These are phyloP conservation scores for Harpalus rufipes DNA, from an alignment of 2,888 invertebrate genomes.

Conservation along the genomic window DNA sequence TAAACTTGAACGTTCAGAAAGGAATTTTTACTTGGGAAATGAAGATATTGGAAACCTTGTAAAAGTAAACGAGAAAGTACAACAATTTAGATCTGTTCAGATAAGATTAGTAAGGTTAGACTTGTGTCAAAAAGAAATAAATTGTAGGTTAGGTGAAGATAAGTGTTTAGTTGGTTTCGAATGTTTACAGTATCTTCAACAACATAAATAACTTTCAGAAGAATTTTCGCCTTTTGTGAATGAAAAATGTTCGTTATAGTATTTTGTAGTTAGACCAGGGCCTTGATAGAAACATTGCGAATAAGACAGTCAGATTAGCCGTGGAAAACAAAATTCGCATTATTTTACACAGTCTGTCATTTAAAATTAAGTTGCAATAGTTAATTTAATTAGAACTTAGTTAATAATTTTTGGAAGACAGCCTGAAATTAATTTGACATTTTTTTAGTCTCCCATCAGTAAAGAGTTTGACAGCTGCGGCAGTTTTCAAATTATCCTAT, in stretches of 20 bases:
- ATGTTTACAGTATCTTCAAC: conserved; percentile 15
- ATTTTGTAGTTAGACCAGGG: too few species aligned
- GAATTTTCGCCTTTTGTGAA: background rate
- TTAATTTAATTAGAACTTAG: too few species aligned
- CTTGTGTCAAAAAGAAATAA: conserved; percentile 28
- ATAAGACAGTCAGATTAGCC: too few species aligned
- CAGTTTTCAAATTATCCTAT: too few species aligned
- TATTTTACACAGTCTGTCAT: too few species aligned
- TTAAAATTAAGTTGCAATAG: too few species aligned
- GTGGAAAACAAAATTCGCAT: too few species aligned
- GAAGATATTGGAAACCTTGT: conserved; percentile 26
- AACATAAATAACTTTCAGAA: background rate
- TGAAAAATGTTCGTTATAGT: background rate
- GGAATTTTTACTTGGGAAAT: conserved; percentile 17
- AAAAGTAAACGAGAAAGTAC: conserved; percentile 44
- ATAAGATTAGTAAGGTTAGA: conserved; percentile 33
- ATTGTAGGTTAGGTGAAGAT: conserved; percentile 25
- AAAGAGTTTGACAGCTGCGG: too few species aligned
- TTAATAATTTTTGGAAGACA: too few species aligned
- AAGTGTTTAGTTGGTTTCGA: conserved; percentile 19
- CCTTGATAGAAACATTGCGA: too few species aligned
- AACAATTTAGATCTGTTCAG: conserved; percentile 26
- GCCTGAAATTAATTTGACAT: too few species aligned
- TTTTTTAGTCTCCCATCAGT: too few species aligned
- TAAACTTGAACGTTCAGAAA: conserved; percentile 7